Evolutionary conservation across 1,140 invertebrate species (phyloP).

Genomic region (Bombus consobrinus): DNA sequence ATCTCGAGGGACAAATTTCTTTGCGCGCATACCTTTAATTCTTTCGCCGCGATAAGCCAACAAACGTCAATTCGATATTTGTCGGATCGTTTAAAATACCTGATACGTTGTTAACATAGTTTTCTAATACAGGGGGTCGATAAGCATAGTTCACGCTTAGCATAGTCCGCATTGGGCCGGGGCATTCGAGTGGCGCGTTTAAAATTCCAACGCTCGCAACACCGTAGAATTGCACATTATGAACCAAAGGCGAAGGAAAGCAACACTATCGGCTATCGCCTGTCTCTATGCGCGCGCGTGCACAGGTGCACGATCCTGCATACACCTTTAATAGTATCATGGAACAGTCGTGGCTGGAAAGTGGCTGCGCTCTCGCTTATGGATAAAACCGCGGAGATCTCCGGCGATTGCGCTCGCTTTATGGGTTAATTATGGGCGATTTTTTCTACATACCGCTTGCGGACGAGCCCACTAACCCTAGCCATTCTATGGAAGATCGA

Average conservation of each 20-base stretch:
- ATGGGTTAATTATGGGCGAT: constrained; percentile 76
- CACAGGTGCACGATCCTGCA: constrained; percentile 29
- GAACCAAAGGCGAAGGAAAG: constrained; percentile 57
- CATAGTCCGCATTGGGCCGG: constrained; percentile 19
- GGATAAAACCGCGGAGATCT: constrained; percentile 64
- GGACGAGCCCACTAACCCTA: constrained; percentile 47
- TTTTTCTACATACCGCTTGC: constrained; percentile 53
- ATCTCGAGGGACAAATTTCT: no score
- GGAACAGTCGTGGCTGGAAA: constrained; percentile 30
- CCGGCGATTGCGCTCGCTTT: constrained; percentile 71
- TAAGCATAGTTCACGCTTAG: constrained; percentile 32
- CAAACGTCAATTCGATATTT: not conserved
- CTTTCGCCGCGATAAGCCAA: not conserved
- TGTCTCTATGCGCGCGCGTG: constrained; percentile 30
- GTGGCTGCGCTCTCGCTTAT: constrained; percentile 54
- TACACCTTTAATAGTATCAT: constrained; percentile 1
- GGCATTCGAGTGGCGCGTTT: constrained; percentile 40
- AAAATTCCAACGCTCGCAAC: constrained; percentile 62
- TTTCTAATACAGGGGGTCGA: not conserved
- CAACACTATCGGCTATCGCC: constrained; percentile 44
- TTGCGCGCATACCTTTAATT: not conserved
- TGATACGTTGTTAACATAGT: not conserved
- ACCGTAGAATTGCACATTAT: constrained; percentile 57
- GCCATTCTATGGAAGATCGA: constrained; percentile 65
- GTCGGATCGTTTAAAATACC: not conserved